Conservation (phyloP, 92 coral and sea anemone genomes). For the Umimayanthus kanabou region DNA sequence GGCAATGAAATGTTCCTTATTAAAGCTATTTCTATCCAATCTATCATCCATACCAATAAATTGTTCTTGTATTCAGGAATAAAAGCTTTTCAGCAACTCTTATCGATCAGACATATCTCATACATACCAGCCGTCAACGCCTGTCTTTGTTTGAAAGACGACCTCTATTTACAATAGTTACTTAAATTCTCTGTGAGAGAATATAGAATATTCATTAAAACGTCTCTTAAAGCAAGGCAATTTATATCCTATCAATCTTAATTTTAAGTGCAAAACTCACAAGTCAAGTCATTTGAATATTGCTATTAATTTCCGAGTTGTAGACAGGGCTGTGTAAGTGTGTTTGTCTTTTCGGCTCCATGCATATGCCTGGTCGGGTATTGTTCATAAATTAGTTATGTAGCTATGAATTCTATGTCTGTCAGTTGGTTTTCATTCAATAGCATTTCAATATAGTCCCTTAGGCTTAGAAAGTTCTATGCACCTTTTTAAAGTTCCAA, state of each 20-base stretch:
- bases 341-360: neutral
- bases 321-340: neutral
- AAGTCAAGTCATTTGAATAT: neutral
- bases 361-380: slow-evolving; percentile 19
- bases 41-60: neutral
- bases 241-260: neutral
- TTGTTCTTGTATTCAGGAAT: neutral
- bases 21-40: neutral
- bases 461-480: neutral
- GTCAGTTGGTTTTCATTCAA: slow-evolving; percentile 4
- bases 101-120: neutral
- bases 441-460: neutral
- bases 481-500: neutral
- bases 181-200: neutral
- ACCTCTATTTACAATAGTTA: slow-evolving; percentile 19
- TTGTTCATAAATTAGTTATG: slow-evolving; percentile 19
- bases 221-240: slow-evolving; percentile 29
- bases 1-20: neutral
- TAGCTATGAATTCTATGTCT: neutral
- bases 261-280: neutral
- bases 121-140: slow-evolving; percentile 11
- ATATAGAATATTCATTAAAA: neutral
- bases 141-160: neutral
- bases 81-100: neutral
- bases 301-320: neutral